Evolutionary conservation across 2,797 vertebrate species (phyloP).

Genomic region (Iguana delicatissima): DNA sequence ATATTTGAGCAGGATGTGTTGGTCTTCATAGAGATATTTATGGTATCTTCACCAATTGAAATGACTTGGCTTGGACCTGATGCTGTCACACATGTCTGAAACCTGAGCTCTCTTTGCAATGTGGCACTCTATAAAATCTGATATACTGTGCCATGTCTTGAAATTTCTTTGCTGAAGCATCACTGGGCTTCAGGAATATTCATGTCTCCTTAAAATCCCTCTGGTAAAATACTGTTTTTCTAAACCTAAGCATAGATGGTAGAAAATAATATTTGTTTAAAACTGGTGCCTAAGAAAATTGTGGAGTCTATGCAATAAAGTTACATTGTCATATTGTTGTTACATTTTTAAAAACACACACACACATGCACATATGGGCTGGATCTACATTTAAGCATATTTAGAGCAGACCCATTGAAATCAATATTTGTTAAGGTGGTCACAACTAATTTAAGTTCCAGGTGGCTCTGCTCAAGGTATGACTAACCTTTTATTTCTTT

Average conservation of each 20-base stretch:
- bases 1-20: conserved; percentile 15
- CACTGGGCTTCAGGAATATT: background rate
- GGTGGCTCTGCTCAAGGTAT: background rate
- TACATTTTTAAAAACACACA: background rate
- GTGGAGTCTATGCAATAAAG: background rate
- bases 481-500: background rate
- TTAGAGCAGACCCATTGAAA: background rate
- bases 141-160: conserved; percentile 45
- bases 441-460: background rate
- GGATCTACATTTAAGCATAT: background rate
- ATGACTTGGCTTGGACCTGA: conserved; percentile 49
- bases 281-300: background rate
- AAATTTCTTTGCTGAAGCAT: conserved; percentile 30
- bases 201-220: conserved; percentile 51
- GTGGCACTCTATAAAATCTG: conserved; percentile 45
- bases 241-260: background rate
- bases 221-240: background rate
- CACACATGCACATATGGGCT: background rate
- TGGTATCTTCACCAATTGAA: conserved; percentile 15
- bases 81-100: conserved; percentile 19
- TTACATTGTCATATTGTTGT: background rate
- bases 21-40: conserved; percentile 53
- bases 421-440: background rate
- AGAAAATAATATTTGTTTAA: background rate
- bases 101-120: background rate